Percentiles rank a stretch among this genome's conserved stretches.
These are phyloP conservation scores for Istiophorus platypterus DNA, from an alignment of 2,113 vertebrate genomes.

Conservation along the genomic window DNA sequence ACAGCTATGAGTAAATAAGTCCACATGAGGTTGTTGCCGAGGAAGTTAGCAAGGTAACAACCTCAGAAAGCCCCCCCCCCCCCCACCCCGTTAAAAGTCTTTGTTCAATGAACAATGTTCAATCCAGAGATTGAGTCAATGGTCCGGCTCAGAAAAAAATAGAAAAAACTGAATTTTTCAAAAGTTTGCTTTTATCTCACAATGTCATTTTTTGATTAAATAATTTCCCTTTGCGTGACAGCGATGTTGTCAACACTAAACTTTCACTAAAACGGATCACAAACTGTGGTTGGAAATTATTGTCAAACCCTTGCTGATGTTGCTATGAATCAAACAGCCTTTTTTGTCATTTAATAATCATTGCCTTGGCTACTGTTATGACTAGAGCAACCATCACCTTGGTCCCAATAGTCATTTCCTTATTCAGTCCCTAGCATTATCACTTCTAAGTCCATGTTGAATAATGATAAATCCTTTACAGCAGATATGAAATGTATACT, in stretches of 20 bases:
- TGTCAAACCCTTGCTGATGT: neutral
- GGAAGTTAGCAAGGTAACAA: neutral
- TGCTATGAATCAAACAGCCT: neutral
- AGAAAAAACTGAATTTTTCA: no score
- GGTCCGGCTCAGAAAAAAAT: no score
- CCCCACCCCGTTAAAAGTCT: neutral
- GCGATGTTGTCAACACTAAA: neutral
- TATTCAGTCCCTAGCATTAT: conserved; percentile 44
- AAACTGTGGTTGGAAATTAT: neutral
- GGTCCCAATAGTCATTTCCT: conserved; percentile 18
- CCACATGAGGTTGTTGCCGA: neutral
- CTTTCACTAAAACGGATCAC: neutral
- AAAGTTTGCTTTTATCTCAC: no score
- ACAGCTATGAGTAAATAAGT: neutral
- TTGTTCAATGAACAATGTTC: neutral
- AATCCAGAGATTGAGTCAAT: neutral
- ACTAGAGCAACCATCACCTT: conserved; percentile 41
- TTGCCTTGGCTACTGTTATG: conserved; percentile 32
- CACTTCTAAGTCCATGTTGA: neutral
- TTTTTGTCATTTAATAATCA: conserved; percentile 47
- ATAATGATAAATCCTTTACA: neutral
- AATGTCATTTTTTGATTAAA: no score
- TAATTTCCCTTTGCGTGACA: no score
- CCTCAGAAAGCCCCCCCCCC: neutral
- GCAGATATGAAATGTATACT: neutral